These are phyloP conservation scores for Galbula dea DNA, from an alignment of 2,113 vertebrate genomes.

Conservation along the genomic window DNA sequence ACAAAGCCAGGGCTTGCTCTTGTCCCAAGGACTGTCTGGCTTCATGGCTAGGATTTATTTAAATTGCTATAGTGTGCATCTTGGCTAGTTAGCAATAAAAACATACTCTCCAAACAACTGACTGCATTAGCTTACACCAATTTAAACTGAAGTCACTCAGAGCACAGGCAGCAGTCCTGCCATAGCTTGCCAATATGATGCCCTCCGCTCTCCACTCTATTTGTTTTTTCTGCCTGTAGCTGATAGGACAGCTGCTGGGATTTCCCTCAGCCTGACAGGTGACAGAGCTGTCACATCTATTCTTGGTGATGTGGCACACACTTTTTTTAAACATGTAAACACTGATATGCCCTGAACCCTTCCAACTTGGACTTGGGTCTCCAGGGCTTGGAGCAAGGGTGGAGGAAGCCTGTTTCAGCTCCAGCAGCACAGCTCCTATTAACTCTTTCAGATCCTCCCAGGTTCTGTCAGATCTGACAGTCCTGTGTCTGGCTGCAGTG, in stretches of 20 bases:
- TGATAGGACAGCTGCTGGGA: neutral
- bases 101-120: neutral
- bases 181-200: neutral
- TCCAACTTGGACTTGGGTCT: neutral
- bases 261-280: neutral
- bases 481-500: fast-evolving
- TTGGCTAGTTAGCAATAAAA: neutral
- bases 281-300: neutral
- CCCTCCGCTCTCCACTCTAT: neutral
- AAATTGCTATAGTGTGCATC: neutral
- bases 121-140: neutral
- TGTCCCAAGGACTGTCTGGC: neutral
- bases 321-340: neutral
- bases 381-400: neutral
- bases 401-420: neutral
- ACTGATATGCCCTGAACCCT: neutral
- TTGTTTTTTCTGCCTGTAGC: neutral
- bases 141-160: neutral
- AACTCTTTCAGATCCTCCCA: neutral
- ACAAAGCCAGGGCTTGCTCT: neutral
- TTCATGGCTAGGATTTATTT: neutral
- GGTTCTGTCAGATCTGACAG: fast-evolving
- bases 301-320: neutral
- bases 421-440: neutral
- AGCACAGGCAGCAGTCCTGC: neutral